These are phyloP conservation scores for Glareola pratincola DNA, from an alignment of 2,113 vertebrate genomes.

Conservation along the genomic window DNA sequence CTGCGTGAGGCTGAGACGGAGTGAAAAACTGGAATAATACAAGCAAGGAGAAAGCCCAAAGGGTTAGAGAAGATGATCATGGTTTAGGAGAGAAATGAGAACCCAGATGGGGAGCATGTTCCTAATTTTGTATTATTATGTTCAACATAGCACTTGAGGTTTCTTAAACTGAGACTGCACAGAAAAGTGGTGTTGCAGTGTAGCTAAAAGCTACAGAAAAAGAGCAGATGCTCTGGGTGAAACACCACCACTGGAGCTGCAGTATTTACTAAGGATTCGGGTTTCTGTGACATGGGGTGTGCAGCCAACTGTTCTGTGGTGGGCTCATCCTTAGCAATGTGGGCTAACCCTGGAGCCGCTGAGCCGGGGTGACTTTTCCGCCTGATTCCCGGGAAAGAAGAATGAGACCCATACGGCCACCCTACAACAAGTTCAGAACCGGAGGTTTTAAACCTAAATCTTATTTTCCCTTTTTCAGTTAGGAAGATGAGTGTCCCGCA, in stretches of 20 bases:
- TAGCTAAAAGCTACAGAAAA: not conserved
- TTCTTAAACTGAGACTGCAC: not conserved
- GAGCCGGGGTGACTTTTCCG: not conserved
- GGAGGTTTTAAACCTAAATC: not conserved
- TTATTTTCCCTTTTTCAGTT: not conserved
- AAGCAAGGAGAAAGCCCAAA: not conserved
- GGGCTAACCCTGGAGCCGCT: not conserved
- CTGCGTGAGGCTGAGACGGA: not conserved
- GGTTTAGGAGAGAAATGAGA: not conserved
- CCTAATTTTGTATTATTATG: not conserved
- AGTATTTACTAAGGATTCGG: not conserved
- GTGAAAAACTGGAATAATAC: not conserved
- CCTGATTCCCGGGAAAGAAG: not conserved
- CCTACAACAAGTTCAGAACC: not conserved
- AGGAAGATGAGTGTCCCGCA: not conserved
- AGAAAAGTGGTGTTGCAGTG: not conserved
- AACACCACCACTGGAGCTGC: not conserved
- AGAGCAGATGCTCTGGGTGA: not conserved
- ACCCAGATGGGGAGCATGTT: not conserved
- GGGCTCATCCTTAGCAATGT: not conserved
- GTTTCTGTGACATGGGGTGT: not conserved
- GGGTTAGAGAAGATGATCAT: not conserved
- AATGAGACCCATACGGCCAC: not conserved
- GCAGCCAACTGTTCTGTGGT: not conserved
- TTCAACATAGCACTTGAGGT: not conserved